A percentile compares a stretch with the other conserved stretches of the same genome.
Conservation (phyloP, 2,888 invertebrate species). For the Trachelus iudaicus region DNA sequence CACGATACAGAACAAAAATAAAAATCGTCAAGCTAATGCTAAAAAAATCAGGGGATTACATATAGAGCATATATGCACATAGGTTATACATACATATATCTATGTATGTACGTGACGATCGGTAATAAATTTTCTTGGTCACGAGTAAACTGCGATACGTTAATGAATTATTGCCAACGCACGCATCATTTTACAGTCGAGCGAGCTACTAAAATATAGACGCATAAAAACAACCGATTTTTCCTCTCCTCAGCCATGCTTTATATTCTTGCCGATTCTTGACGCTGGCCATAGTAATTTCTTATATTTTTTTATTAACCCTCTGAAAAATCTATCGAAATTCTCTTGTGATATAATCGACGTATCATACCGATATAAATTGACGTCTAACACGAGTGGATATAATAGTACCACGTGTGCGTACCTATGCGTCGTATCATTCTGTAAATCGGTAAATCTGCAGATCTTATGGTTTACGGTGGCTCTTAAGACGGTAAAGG, state of each 20-base stretch:
- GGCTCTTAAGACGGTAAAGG: background rate
- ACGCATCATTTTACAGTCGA: background rate
- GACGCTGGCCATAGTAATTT: background rate
- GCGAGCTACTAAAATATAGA: background rate
- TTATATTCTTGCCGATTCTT: background rate
- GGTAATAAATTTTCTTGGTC: background rate
- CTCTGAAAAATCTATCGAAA: background rate
- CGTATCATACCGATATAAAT: background rate
- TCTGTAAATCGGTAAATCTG: slow-evolving; percentile 1
- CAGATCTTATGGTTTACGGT: background rate
- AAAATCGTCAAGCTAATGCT: background rate
- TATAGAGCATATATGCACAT: background rate
- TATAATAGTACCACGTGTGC: background rate
- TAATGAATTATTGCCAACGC: background rate
- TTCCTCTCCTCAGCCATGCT: background rate
- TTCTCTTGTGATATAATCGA: background rate
- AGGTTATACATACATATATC: background rate
- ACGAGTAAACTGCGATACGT: background rate
- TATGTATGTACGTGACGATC: background rate
- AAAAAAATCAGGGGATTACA: background rate
- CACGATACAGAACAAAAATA: background rate
- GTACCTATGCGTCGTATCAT: background rate
- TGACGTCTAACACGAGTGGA: background rate
- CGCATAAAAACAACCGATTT: background rate
- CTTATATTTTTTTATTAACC: background rate